phyloP scores from a whole-genome alignment of 1,140 invertebrate species.

The Agrypnia vestita region DNA sequence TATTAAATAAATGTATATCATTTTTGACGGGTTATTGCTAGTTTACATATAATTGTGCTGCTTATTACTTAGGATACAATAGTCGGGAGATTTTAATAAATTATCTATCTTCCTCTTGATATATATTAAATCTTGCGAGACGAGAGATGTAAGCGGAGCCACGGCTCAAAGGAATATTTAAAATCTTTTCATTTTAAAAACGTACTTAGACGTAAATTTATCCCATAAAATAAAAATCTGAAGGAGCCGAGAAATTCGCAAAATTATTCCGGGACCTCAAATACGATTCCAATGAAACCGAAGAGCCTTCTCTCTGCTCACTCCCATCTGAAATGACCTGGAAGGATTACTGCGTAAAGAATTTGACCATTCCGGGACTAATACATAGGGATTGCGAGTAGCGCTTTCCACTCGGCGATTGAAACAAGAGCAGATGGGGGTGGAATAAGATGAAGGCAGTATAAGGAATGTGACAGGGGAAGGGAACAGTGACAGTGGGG shows the following conservation, averaged over 20 bases:
- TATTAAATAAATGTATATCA: too few relatives aligned
- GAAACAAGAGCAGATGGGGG: slow-evolving; percentile 45
- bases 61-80: too few relatives aligned
- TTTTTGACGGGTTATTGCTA: too few relatives aligned
- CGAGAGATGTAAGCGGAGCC: too few relatives aligned
- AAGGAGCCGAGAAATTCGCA: not conserved
- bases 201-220: not conserved
- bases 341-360: slow-evolving; percentile 35
- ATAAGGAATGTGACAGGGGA: slow-evolving; percentile 40
- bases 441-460: slow-evolving; percentile 26
- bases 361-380: slow-evolving; percentile 26
- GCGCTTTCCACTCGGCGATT: slow-evolving; percentile 40
- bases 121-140: too few relatives aligned
- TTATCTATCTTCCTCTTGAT: too few relatives aligned
- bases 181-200: too few relatives aligned
- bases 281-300: slow-evolving; percentile 11
- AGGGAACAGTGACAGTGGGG: slow-evolving; percentile 37
- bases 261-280: not conserved
- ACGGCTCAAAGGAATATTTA: too few relatives aligned
- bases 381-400: slow-evolving; percentile 29
- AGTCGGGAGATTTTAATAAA: too few relatives aligned
- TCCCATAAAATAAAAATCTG: slow-evolving; percentile 8
- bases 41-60: too few relatives aligned
- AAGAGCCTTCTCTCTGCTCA: not conserved
- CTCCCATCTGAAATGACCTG: slow-evolving; percentile 31